These are phyloP conservation scores for Papilio protenor DNA, from an alignment of 2,888 invertebrate species.

Conservation along the genomic window DNA sequence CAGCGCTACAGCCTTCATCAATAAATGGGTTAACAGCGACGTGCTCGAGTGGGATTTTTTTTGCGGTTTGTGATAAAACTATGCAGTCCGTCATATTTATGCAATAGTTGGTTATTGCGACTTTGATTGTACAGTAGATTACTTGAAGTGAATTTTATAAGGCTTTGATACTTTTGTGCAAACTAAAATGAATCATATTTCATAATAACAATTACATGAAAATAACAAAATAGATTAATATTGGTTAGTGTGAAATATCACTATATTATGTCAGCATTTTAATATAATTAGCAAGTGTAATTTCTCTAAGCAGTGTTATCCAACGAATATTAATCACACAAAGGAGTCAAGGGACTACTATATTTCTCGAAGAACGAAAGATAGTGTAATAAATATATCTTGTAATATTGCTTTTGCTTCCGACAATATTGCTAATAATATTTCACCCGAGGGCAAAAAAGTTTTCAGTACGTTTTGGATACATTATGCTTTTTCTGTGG, in stretches of 20 bases:
- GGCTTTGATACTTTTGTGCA: not conserved
- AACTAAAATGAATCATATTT: not conserved
- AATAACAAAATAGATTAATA: not conserved
- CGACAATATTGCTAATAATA: conserved; percentile 18
- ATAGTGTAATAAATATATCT: conserved; percentile 21
- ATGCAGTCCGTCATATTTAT: not conserved
- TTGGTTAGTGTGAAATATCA: not conserved
- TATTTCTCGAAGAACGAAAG: conserved; percentile 14
- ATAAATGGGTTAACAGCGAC: conserved; percentile 25
- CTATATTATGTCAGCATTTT: not conserved
- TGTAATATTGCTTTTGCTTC: conserved; percentile 12
- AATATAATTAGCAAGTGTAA: not conserved
- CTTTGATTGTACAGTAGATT: not conserved
- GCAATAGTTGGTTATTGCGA: not conserved
- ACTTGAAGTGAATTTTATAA: not conserved
- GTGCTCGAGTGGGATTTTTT: conserved; percentile 10
- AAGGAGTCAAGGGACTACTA: not conserved
- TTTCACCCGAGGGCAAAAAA: not conserved
- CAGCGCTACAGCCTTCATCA: conserved; percentile 15
- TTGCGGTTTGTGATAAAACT: not conserved
- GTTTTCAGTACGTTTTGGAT: not conserved
- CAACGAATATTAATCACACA: not conserved
- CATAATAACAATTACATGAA: not conserved
- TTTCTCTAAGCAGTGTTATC: not conserved
- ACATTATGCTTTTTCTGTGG: not conserved